Conservation (phyloP, 1,140 invertebrate species). For the Zaprionus tsacasi region DNA sequence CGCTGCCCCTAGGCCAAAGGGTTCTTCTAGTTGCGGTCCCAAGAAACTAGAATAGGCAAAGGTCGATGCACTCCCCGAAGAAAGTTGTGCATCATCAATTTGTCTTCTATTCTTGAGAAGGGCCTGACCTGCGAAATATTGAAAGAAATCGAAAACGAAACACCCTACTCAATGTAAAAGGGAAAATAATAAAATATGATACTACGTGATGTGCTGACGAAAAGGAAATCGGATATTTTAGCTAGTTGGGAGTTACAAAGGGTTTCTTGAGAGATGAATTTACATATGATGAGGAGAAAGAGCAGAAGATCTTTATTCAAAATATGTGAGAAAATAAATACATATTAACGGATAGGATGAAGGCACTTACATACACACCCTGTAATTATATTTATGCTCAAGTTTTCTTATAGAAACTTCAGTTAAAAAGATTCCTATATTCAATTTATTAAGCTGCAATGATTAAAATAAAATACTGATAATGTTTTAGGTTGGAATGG, state of each 20-base stretch:
- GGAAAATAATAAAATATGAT: not conserved
- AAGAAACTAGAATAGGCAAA: slow-evolving; percentile 24
- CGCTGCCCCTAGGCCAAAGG: slow-evolving; percentile 15
- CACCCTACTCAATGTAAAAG: slow-evolving; percentile 35
- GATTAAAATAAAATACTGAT: too few species aligned
- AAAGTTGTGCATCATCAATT: slow-evolving; percentile 36
- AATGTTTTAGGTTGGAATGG: too few species aligned
- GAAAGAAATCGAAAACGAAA: slow-evolving; percentile 19
- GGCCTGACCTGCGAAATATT: slow-evolving; percentile 24
- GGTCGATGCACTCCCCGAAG: slow-evolving; percentile 28
- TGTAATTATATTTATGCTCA: not conserved
- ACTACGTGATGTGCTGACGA: not conserved
- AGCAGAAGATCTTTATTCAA: not conserved
- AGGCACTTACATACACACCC: not conserved
- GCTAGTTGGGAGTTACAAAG: not conserved
- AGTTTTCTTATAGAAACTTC: too few species aligned
- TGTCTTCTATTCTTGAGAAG: slow-evolving; percentile 23
- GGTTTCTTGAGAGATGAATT: not conserved
- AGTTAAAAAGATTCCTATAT: too few species aligned
- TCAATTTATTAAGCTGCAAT: too few species aligned
- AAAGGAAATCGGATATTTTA: not conserved
- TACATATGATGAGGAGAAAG: not conserved
- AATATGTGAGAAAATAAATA: not conserved
- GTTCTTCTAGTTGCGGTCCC: slow-evolving; percentile 8
- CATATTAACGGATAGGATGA: too few species aligned